Conservation (phyloP, 2,113 vertebrate species). For the Centropus bengalensis region DNA sequence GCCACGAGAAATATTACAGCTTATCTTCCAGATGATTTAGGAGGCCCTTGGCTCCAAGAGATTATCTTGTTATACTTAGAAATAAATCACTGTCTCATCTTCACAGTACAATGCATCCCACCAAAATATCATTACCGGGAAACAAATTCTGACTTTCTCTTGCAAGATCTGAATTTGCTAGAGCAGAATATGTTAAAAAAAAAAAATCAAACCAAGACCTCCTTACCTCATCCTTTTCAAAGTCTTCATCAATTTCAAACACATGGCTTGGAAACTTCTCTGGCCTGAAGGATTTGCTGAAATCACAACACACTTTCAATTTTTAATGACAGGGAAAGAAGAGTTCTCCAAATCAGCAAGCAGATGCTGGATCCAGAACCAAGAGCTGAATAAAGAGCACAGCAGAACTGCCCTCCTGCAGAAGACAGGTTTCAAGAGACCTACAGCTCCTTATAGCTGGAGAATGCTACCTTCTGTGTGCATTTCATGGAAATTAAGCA, state of each 20-base stretch:
- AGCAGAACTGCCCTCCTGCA: neutral
- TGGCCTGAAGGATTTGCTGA: slow-evolving; percentile 92
- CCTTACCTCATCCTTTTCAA: slow-evolving; percentile 91
- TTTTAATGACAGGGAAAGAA: neutral
- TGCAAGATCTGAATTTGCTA: neutral
- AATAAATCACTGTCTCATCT: neutral
- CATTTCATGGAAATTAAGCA: neutral
- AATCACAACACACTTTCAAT: slow-evolving; percentile 57
- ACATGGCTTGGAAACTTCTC: slow-evolving; percentile 93
- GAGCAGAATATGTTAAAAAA: neutral
- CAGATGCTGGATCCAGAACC: neutral
- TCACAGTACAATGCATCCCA: neutral
- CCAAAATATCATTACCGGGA: neutral
- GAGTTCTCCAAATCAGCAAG: neutral
- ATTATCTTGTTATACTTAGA: neutral
- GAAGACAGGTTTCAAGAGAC: neutral
- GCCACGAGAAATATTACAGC: neutral
- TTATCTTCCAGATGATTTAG: neutral
- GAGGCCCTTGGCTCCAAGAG: neutral
- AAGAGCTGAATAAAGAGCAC: neutral
- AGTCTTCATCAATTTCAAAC: slow-evolving; percentile 95
- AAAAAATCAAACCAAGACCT: neutral
- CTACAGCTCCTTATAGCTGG: neutral
- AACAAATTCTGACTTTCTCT: neutral
- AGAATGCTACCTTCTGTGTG: neutral